Base-by-base conservation (phyloP, 2,113 vertebrate genomes). In the Scophthalmus maximus region DNA sequence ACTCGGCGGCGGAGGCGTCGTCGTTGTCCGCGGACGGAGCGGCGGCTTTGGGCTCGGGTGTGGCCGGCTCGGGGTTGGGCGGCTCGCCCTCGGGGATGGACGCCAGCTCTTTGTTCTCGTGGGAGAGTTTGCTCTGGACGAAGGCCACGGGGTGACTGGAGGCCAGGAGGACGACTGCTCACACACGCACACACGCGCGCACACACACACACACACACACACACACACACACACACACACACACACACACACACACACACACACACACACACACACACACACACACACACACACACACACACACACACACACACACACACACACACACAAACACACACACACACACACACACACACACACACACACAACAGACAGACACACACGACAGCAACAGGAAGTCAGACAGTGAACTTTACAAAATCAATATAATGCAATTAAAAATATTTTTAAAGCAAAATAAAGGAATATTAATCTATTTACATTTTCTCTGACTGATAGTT, bases 121-220 rank as follows among this genome's bases (percentile, higher is more conserved):
- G 88, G 2, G 91, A 84, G 25, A 94, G 91, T 83, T 94, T 94
- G 42, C 89, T 90, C 60, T 93, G 92, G 73, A 93, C 87, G 2
- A 92, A 84, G 0, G 89, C 84, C 51, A 91, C 76, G 0, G 88
- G 88, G 11, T 91, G 92, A 53, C 85, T 88, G 79, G 91, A 89
- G 4, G 89, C 84, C 58, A 92, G 81, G 4, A 90, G 76, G 42
- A 91, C 89, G 0, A 90, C 90, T 90, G 76, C 14, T 1, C 29
- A 20, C 8, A 69, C 29, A 52, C 4, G 58, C 23, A 52, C 11
- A 65, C 40, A 38, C 8, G 20, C 1, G 9, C 1, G 22, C 30
- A 60, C 8, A 11, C 5, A 14, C n/a, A 49, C 8, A 47, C 8
- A 62, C 7, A 17, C 22, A 1, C 4, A 61, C 6, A 1, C 40